Conservation (phyloP, 2,888 invertebrate genomes). For the Melinaea marsaeus region DNA sequence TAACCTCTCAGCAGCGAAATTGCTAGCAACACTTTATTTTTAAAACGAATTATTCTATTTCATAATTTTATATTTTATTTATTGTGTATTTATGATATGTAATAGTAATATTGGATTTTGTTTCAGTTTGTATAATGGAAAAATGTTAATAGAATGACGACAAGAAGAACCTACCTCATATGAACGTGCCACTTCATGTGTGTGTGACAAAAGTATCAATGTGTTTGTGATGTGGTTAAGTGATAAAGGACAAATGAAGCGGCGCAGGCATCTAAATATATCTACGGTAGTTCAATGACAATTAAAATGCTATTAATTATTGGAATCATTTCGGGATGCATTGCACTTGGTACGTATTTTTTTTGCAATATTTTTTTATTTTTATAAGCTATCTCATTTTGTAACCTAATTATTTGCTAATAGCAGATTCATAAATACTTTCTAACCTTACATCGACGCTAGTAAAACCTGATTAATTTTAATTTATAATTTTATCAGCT, state of each 20-base stretch:
- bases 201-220: conserved; percentile 35
- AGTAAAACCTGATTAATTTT: no score
- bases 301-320: conserved; percentile 44
- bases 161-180: background rate
- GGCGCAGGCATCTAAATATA: conserved; percentile 44
- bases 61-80: no score
- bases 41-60: no score
- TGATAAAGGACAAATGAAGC: conserved; percentile 64
- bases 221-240: conserved; percentile 47
- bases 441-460: no score
- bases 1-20: no score
- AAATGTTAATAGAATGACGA: background rate
- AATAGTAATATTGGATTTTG: background rate
- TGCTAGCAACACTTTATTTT: no score
- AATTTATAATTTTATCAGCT: no score
- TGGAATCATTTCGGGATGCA: conserved; percentile 32
- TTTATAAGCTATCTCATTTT: background rate
- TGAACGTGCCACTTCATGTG: conserved; percentile 17
- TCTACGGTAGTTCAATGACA: conserved; percentile 48
- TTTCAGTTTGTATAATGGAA: background rate
- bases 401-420: no score
- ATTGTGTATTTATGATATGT: no score
- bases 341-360: conserved; percentile 32
- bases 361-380: conserved; percentile 5
- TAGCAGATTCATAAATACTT: no score